Conservation (phyloP, 2,888 invertebrate genomes). For the Microctonus aethiopoides region DNA sequence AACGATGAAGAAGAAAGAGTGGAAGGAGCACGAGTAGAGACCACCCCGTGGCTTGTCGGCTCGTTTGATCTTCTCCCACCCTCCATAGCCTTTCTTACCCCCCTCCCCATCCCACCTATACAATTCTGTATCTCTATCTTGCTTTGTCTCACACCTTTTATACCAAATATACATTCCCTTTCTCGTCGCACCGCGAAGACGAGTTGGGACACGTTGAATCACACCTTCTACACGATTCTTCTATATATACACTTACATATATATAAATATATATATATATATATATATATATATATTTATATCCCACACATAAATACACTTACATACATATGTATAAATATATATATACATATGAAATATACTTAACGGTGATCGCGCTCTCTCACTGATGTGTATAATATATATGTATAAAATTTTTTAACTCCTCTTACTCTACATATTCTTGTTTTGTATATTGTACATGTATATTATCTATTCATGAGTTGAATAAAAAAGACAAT, state of each 20-base stretch:
- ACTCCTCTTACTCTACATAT: conserved; percentile 1
- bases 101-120: neutral
- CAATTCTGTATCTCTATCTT: conserved; percentile 16
- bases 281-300: neutral
- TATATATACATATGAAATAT: neutral
- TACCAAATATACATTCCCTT: neutral
- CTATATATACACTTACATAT: conserved; percentile 9
- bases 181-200: conserved; percentile 5
- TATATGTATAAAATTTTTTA: conserved; percentile 1
- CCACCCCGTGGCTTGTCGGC: conserved; percentile 67
- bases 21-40: conserved; percentile 57
- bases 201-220: conserved; percentile 49
- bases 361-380: neutral
- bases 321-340: conserved; percentile 39
- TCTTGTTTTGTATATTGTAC: too few species aligned
- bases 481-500: too few species aligned
- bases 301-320: too few species aligned
- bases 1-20: conserved; percentile 43
- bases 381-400: neutral
- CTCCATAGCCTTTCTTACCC: conserved; percentile 39
- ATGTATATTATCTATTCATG: too few species aligned
- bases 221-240: conserved; percentile 60
- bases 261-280: conserved; percentile 40
- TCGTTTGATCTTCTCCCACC: conserved; percentile 66
- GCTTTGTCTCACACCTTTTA: neutral